These are phyloP conservation scores for Arenaria interpres DNA, from an alignment of 2,113 vertebrate species.

Conservation along the genomic window DNA sequence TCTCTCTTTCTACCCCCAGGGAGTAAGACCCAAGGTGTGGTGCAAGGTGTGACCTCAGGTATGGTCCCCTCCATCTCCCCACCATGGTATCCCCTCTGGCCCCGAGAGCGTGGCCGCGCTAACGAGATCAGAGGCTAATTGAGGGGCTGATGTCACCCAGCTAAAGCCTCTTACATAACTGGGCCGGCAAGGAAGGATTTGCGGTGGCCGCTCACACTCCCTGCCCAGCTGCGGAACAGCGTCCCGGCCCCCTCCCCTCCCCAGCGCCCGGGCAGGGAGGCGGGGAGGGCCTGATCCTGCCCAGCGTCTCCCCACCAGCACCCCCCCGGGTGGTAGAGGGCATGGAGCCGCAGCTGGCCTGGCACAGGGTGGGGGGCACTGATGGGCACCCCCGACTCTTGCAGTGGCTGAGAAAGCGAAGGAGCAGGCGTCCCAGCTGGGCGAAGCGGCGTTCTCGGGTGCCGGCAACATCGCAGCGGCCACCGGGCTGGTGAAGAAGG, in stretches of 20 bases:
- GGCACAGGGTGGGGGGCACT: accelerated
- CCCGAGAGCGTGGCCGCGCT: neutral
- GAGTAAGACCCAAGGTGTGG: slow-evolving; percentile 90
- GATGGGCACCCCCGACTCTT: neutral
- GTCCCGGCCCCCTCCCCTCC: neutral
- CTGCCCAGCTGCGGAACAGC: slow-evolving; percentile 27
- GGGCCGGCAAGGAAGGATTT: slow-evolving; percentile 16
- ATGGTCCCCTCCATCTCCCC: neutral
- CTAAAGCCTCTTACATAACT: slow-evolving; percentile 59
- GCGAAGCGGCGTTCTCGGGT: slow-evolving; percentile 86
- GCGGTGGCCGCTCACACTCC: neutral
- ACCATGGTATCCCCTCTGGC: neutral
- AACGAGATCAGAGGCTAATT: slow-evolving; percentile 58
- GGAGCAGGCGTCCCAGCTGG: slow-evolving; percentile 87
- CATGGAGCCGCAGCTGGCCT: accelerated
- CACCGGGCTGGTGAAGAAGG: slow-evolving; percentile 93
- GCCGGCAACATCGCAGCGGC: slow-evolving; percentile 94
- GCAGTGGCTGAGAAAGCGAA: slow-evolving; percentile 97
- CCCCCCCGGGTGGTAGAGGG: neutral
- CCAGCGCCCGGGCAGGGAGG: neutral
- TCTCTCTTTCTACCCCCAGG: slow-evolving; percentile 75
- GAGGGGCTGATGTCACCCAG: slow-evolving; percentile 60
- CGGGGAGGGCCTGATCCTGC: neutral
- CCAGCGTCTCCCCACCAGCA: neutral
- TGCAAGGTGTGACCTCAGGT: slow-evolving; percentile 92